phyloP scores from a whole-genome alignment of 1,140 invertebrate species.

The Zaprionus gabonicus region DNA sequence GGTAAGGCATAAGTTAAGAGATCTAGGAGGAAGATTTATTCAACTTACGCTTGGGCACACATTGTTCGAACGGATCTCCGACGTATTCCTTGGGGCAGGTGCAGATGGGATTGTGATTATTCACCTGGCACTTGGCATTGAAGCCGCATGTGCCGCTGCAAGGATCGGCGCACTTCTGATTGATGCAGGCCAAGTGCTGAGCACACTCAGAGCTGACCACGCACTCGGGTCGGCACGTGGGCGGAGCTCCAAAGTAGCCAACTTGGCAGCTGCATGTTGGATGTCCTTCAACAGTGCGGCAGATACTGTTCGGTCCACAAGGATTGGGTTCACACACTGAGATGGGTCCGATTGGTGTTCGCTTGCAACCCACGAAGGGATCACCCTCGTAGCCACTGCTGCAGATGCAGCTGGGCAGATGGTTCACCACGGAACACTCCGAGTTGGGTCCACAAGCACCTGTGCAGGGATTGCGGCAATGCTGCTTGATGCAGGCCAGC shows the following conservation, averaged over 20 bases:
- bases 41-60: constrained; percentile 88
- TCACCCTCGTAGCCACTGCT: constrained; percentile 90
- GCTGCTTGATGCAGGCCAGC: constrained; percentile 92
- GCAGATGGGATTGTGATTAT: constrained; percentile 94
- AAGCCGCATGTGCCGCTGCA: constrained; percentile 92
- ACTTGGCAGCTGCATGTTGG: constrained; percentile 92
- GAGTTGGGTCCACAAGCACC: constrained; percentile 93
- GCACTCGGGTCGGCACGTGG: constrained; percentile 91
- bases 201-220: constrained; percentile 91
- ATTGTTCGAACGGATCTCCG: constrained; percentile 94
- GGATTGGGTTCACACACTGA: constrained; percentile 92
- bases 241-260: constrained; percentile 91
- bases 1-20: too few relatives aligned
- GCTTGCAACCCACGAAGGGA: constrained; percentile 91
- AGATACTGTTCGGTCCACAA: constrained; percentile 92
- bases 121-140: constrained; percentile 91
- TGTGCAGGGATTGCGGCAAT: constrained; percentile 94
- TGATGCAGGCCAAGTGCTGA: constrained; percentile 90
- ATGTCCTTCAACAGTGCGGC: constrained; percentile 88
- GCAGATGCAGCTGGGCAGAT: constrained; percentile 92
- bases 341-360: constrained; percentile 85
- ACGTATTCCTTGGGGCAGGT: constrained; percentile 90
- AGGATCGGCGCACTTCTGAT: constrained; percentile 92
- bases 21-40: not conserved
- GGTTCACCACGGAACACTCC: constrained; percentile 91